A percentile compares a stretch with the other conserved stretches of the same genome.
Conservation (phyloP, 2,888 invertebrate species). For the Stomorhina lunata region DNA sequence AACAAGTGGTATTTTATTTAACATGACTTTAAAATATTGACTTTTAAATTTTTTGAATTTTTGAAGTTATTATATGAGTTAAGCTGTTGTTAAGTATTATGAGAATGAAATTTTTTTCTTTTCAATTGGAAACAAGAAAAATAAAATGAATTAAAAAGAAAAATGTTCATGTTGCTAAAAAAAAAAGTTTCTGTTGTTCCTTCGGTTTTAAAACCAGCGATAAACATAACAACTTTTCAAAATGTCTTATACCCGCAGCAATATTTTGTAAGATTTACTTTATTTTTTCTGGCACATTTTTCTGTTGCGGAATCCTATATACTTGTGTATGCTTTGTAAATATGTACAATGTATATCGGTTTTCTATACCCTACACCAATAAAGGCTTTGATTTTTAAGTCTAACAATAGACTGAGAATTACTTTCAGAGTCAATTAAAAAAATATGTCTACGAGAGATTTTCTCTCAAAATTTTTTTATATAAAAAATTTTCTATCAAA, state of each 20-base stretch:
- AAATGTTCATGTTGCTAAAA: neutral
- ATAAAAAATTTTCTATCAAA: too few species aligned
- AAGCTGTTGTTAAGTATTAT: too few species aligned
- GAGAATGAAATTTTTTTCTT: neutral
- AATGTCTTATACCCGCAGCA: conserved; percentile 26
- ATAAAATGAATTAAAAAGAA: neutral
- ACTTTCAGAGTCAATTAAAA: too few species aligned
- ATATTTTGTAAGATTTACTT: conserved; percentile 27
- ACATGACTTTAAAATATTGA: conserved; percentile 57
- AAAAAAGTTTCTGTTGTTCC: neutral
- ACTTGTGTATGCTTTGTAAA: neutral
- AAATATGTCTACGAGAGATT: too few species aligned
- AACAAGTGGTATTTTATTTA: conserved; percentile 58
- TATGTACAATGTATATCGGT: too few species aligned
- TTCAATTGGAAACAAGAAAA: conserved; percentile 27
- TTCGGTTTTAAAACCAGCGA: conserved; percentile 23
- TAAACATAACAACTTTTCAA: conserved; percentile 47
- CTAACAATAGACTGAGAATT: too few species aligned
- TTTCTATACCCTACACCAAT: too few species aligned
- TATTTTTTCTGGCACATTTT: neutral
- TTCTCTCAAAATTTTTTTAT: too few species aligned
- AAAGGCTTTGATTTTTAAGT: too few species aligned
- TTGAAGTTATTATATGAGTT: neutral
- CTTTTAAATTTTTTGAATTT: conserved; percentile 36
- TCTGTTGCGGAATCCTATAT: conserved; percentile 12